Conservation (phyloP, 1,140 invertebrate genomes). For the Caligus rogercresseyi region DNA sequence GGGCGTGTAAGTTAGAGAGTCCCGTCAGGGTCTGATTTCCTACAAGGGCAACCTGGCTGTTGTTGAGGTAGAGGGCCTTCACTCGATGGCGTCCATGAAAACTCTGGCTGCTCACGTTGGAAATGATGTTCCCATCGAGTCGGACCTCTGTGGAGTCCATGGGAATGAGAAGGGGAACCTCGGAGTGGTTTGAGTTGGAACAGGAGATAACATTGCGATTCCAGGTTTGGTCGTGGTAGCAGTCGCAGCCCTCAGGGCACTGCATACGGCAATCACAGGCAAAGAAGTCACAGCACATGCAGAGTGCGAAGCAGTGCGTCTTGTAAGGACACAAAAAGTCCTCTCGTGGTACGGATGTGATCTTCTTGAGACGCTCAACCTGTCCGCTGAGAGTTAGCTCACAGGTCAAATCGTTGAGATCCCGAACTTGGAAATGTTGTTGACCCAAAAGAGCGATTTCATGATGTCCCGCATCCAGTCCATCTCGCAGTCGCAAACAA, state of each 20-base stretch:
- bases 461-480: conserved; percentile 68
- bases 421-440: conserved; percentile 31
- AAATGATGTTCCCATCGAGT: conserved; percentile 71
- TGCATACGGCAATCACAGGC: conserved; percentile 75
- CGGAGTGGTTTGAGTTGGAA: conserved; percentile 49
- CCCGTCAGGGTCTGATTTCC: conserved; percentile 80
- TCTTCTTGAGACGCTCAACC: neutral
- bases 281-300: conserved; percentile 83
- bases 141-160: conserved; percentile 86
- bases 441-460: conserved; percentile 42
- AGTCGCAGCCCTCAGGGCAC: conserved; percentile 77
- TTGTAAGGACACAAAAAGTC: conserved; percentile 78
- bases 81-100: conserved; percentile 77
- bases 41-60: conserved; percentile 60
- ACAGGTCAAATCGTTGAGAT: conserved; percentile 10
- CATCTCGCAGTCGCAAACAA: conserved; percentile 47
- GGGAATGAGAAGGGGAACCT: conserved; percentile 63
- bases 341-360: conserved; percentile 28
- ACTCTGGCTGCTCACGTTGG: conserved; percentile 63
- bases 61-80: conserved; percentile 65
- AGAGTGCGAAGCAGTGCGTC: conserved; percentile 76
- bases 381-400: neutral
- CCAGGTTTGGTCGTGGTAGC: conserved; percentile 82
- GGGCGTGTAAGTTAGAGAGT: conserved; percentile 39
- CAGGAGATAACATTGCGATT: conserved; percentile 80